These are phyloP conservation scores for Zaprionus lineosus DNA, from an alignment of 2,888 invertebrate species.

Conservation along the genomic window DNA sequence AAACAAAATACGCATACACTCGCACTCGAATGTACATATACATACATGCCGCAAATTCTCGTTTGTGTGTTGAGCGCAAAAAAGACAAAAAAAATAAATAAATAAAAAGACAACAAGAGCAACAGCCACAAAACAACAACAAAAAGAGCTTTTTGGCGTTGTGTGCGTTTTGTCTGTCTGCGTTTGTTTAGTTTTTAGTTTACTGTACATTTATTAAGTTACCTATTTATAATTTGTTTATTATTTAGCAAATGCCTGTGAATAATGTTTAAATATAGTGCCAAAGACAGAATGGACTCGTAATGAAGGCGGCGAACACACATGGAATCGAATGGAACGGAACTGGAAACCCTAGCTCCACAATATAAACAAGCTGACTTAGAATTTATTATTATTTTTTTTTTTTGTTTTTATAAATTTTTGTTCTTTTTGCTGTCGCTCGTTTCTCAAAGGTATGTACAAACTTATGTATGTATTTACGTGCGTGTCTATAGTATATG, in stretches of 20 bases:
- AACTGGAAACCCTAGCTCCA: constrained; percentile 1
- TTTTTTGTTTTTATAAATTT: neutral
- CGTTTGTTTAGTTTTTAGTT: constrained; percentile 50
- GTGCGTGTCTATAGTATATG: constrained; percentile 44
- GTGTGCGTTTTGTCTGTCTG: constrained; percentile 38
- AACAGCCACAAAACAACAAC: no score
- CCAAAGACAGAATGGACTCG: constrained; percentile 23
- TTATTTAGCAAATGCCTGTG: constrained; percentile 68
- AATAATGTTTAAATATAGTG: constrained; percentile 65
- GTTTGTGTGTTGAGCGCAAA: constrained; percentile 31
- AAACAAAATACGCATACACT: constrained; percentile 61
- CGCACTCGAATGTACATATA: constrained; percentile 27
- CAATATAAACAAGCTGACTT: constrained; percentile 38
- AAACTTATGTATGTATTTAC: constrained; percentile 1
- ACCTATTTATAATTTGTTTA: constrained; percentile 76
- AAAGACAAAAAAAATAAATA: constrained; percentile 8
- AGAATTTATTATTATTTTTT: constrained; percentile 1
- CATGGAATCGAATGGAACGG: neutral
- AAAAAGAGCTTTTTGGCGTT: constrained; percentile 66
- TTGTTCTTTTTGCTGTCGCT: no score
- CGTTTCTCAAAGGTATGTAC: neutral
- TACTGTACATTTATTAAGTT: constrained; percentile 73
- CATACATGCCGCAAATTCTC: constrained; percentile 53
- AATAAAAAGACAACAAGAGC: neutral
- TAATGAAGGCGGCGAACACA: constrained; percentile 6